These are phyloP conservation scores for Rhineura floridana DNA, from an alignment of 2,113 vertebrate genomes.

Conservation along the genomic window DNA sequence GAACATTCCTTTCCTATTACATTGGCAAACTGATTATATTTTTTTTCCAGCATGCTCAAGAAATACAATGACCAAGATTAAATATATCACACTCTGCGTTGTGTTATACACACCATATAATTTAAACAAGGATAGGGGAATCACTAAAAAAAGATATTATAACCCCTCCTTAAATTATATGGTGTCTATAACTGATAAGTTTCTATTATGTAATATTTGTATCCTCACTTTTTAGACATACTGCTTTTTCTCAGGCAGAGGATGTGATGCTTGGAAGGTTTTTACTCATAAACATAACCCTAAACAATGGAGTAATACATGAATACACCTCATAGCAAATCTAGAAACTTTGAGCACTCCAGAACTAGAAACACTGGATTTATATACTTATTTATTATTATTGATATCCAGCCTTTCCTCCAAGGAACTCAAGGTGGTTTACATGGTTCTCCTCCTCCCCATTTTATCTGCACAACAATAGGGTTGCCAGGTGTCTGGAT, in stretches of 20 bases:
- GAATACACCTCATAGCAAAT: conserved; percentile 30
- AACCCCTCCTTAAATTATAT: conserved; percentile 16
- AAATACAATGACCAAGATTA: conserved; percentile 45
- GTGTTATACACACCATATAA: conserved; percentile 31
- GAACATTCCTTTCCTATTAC: conserved; percentile 41
- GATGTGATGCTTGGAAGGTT: neutral
- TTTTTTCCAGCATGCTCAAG: conserved; percentile 8
- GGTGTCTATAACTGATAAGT: neutral
- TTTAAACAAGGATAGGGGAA: conserved; percentile 25
- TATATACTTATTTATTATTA: neutral
- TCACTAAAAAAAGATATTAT: conserved; percentile 11
- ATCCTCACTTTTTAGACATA: conserved; percentile 22
- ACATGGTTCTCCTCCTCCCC: too few relatives aligned
- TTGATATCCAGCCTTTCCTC: too few relatives aligned
- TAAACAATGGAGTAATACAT: conserved; percentile 9
- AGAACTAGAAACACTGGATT: neutral
- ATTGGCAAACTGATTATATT: conserved; percentile 42
- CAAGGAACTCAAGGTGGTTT: too few relatives aligned
- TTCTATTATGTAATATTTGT: conserved; percentile 54
- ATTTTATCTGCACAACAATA: too few relatives aligned
- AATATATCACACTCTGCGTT: conserved; percentile 23
- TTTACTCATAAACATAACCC: neutral
- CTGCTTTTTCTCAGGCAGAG: conserved; percentile 19
- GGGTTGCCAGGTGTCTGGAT: too few relatives aligned
- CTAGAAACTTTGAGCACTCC: neutral